A percentile compares a stretch with the other conserved stretches of the same genome.
Evolutionary conservation across 2,797 vertebrate genomes (phyloP).

Genomic region (Etheostoma nigrum): DNA sequence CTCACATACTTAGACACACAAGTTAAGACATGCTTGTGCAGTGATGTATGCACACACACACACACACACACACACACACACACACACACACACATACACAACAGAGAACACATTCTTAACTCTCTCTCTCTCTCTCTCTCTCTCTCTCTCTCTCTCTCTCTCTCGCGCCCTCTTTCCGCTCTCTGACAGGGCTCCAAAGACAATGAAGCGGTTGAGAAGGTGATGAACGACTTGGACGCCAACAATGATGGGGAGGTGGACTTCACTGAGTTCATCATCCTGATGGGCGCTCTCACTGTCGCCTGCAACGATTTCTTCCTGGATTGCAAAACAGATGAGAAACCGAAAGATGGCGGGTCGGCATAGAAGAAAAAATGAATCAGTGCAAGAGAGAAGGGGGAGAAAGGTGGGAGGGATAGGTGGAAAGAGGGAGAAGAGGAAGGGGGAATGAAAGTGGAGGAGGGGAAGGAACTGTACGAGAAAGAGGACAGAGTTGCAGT

Average conservation of each 20-base stretch:
- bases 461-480: conserved; percentile 41
- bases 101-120: conserved; percentile 43
- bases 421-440: not conserved
- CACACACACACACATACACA: conserved; percentile 21
- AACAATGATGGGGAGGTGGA: conserved; percentile 89
- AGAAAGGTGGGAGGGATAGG: conserved; percentile 19
- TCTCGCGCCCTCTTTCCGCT: not conserved
- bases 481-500: conserved; percentile 33
- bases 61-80: conserved; percentile 26
- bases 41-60: conserved; percentile 39
- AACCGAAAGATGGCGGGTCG: conserved; percentile 86
- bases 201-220: conserved; percentile 87
- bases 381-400: conserved; percentile 20
- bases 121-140: conserved; percentile 2
- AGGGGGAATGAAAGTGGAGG: conserved; percentile 4
- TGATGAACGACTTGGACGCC: conserved; percentile 88
- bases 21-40: conserved; percentile 64
- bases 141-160: not conserved
- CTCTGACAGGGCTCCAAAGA: conserved; percentile 82
- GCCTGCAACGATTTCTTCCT: conserved; percentile 95
- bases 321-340: conserved; percentile 89
- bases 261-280: conserved; percentile 91
- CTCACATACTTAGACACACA: conserved; percentile 42
- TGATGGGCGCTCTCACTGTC: conserved; percentile 96
- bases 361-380: conserved; percentile 78